Base-by-base conservation (phyloP, 2,113 vertebrate species). In the Electrona antarctica region DNA sequence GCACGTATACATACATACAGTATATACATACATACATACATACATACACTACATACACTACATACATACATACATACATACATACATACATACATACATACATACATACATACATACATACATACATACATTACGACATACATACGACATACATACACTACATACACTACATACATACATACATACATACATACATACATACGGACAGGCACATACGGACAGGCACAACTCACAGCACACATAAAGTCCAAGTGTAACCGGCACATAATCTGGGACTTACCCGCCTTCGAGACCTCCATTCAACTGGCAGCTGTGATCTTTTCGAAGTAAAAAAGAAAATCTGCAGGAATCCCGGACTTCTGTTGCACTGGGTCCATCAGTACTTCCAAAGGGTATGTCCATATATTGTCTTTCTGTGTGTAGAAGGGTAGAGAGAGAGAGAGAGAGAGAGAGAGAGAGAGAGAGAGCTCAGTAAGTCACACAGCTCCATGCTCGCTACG, bases 401-500 rank as follows among this genome's bases (percentile, higher is more conserved):
- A 81, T 78, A 83, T 65, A 79, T 85, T 84, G 78, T 80, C 86
- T 84, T 76, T 80, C 86, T 88, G 87, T 92, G 84, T 87, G 52
- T 73, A 89, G 70, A 85, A 81, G 86, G 81, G 87, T 79, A 91
- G 80, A 88, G 79, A 88, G 64, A 59, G 64, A 14, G 64, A 9
- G 28, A 9, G 33, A 28, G 11, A 28, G 59, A 7, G 33, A 10
- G 28, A 9, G 28, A 8, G 29, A 11, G 2, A 8, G 21, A 8
- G 48, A 55, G 59, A 52, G 50, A 52, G 84, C 52, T 79, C 67
- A 83, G 82, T 88, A 85, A 87, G 89, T 87, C 85, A 89, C 81
- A 90, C 82, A 88, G 87, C 88, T 92, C 83, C 85, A 88, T 78
- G 84, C 86, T 86, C 84, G 71, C 67, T 85, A 86, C 76, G 80